phyloP scores from a whole-genome alignment of 2,797 vertebrate genomes.

The Sebastes melanostomus region DNA sequence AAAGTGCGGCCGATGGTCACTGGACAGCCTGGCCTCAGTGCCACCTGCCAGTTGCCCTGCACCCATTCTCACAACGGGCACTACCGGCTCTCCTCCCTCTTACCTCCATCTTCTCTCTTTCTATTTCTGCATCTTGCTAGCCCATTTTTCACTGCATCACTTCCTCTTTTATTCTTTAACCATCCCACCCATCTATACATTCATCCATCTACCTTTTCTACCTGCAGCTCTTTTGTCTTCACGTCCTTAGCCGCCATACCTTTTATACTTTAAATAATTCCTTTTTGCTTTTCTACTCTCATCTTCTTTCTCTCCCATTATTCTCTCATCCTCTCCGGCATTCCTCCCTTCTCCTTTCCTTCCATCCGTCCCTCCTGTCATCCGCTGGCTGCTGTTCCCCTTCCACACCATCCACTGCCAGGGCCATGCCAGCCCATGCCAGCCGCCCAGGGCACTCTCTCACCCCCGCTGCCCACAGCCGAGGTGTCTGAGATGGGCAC shows the following conservation, averaged over 20 bases:
- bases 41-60: slow-evolving; percentile 73
- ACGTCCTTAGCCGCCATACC: not conserved
- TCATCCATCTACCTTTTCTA: not conserved
- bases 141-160: not conserved
- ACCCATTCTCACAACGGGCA: slow-evolving; percentile 65
- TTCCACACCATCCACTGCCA: slow-evolving; percentile 61
- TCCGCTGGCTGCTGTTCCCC: slow-evolving; percentile 66
- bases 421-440: slow-evolving; percentile 68
- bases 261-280: not conserved
- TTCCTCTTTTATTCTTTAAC: not conserved
- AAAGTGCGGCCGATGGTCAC: slow-evolving; percentile 67
- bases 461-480: slow-evolving; percentile 72
- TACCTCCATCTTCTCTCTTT: slow-evolving; percentile 23
- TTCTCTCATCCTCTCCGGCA: not conserved
- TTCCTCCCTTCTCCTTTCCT: slow-evolving; percentile 8
- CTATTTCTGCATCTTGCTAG: slow-evolving; percentile 30
- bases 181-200: not conserved
- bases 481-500: slow-evolving; percentile 81
- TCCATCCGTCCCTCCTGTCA: slow-evolving; percentile 40
- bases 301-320: not conserved
- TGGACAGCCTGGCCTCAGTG: slow-evolving; percentile 75
- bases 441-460: slow-evolving; percentile 75
- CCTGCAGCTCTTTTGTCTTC: not conserved
- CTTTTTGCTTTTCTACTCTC: not conserved
- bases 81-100: slow-evolving; percentile 57